Percentiles rank a stretch among this genome's conserved stretches.
phyloP scores from a whole-genome alignment of 2,113 vertebrate genomes.

The Silurus asotus region DNA sequence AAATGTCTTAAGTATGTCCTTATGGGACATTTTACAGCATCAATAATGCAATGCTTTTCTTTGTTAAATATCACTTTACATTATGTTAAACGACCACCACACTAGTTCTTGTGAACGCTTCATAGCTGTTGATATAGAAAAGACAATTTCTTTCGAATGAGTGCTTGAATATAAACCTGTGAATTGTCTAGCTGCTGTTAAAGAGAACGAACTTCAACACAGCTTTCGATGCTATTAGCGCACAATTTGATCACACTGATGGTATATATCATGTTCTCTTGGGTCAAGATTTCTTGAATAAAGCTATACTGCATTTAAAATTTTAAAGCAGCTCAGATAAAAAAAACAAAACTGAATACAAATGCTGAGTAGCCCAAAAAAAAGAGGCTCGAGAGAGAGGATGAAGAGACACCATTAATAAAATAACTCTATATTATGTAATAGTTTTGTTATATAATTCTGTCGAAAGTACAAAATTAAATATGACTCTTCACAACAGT shows the following conservation, averaged over 20 bases:
- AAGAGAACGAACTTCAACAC: neutral
- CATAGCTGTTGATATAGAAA: neutral
- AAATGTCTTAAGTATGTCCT: neutral
- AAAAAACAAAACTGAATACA: slow-evolving; percentile 9
- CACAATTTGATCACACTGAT: neutral
- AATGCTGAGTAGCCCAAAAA: slow-evolving; percentile 35
- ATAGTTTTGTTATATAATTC: slow-evolving; percentile 57
- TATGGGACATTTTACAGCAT: neutral
- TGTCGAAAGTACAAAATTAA: slow-evolving; percentile 56
- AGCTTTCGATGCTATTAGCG: neutral
- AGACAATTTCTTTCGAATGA: neutral
- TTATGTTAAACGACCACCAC: neutral
- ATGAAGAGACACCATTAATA: slow-evolving; percentile 53
- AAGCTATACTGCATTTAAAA: neutral
- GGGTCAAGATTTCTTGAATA: neutral
- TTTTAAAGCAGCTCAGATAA: slow-evolving; percentile 3
- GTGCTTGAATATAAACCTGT: neutral
- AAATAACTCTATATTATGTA: slow-evolving; percentile 57
- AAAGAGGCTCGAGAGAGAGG: slow-evolving; percentile 46
- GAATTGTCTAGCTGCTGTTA: neutral
- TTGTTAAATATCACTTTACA: no score
- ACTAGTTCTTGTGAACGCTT: neutral
- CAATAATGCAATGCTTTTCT: neutral
- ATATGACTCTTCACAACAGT: slow-evolving; percentile 61
- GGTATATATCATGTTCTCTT: no score